These are phyloP conservation scores for Gastrophysa polygoni DNA, from an alignment of 2,888 invertebrate species.

Conservation along the genomic window DNA sequence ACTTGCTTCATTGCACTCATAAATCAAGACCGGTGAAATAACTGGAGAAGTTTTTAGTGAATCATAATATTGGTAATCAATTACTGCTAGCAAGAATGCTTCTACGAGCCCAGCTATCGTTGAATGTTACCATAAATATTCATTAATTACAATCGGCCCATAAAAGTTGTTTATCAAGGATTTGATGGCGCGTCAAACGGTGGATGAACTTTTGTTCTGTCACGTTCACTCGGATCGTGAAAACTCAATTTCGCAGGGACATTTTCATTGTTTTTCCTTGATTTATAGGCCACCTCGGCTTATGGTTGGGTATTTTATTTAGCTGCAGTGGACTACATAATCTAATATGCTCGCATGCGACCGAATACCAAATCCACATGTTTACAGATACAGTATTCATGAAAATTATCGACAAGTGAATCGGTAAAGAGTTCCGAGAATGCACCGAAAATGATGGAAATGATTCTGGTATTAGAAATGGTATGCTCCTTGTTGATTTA, in stretches of 20 bases:
- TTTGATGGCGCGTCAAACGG: constrained; percentile 4
- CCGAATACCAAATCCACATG: background rate
- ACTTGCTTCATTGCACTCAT: too few species aligned
- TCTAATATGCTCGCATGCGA: background rate
- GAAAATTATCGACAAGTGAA: too few species aligned
- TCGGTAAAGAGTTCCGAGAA: too few species aligned
- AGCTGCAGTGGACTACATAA: background rate
- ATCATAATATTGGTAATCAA: too few species aligned
- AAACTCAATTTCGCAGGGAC: background rate
- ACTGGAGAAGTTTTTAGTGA: too few species aligned
- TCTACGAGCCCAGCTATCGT: background rate
- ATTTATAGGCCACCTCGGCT: background rate
- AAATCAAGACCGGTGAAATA: too few species aligned
- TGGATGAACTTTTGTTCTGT: constrained; percentile 1
- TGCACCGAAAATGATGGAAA: too few species aligned
- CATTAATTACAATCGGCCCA: constrained; percentile 14
- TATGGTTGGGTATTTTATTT: background rate
- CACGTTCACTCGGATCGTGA: background rate
- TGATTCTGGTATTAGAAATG: too few species aligned
- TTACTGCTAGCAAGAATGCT: too few species aligned
- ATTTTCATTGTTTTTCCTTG: background rate
- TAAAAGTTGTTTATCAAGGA: constrained; percentile 8
- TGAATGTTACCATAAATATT: background rate
- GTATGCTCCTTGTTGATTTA: too few species aligned
- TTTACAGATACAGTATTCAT: too few species aligned